Evolutionary conservation across 2,888 invertebrate genomes (phyloP).

Genomic region (Cheilosia variabilis): DNA sequence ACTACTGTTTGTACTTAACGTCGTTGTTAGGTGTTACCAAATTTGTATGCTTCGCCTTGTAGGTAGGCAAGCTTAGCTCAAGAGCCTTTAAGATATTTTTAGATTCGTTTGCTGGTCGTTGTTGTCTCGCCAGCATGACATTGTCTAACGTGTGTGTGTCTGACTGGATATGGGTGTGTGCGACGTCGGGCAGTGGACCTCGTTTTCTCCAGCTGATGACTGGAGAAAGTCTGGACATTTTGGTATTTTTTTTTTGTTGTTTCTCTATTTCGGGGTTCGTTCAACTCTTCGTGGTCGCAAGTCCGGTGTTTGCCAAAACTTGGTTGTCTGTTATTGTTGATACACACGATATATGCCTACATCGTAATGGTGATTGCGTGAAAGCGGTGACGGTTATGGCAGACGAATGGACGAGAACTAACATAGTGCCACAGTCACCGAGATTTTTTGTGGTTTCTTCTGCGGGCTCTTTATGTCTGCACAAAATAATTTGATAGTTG

Average conservation of each 20-base stretch:
- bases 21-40: slow-evolving; percentile 56
- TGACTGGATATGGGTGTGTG: slow-evolving; percentile 12
- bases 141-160: slow-evolving; percentile 35
- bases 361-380: slow-evolving; percentile 63
- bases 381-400: slow-evolving; percentile 70
- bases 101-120: slow-evolving; percentile 21
- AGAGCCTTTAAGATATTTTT: slow-evolving; percentile 58
- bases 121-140: slow-evolving; percentile 41
- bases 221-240: slow-evolving; percentile 77
- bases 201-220: slow-evolving; percentile 77
- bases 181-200: slow-evolving; percentile 71
- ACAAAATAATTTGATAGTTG: slow-evolving; percentile 46
- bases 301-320: slow-evolving; percentile 72
- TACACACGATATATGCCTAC: slow-evolving; percentile 57
- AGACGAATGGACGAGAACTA: slow-evolving; percentile 76
- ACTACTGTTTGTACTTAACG: slow-evolving; percentile 14
- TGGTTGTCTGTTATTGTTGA: slow-evolving; percentile 53
- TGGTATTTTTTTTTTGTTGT: slow-evolving; percentile 16
- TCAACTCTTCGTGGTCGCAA: slow-evolving; percentile 64
- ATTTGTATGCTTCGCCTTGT: slow-evolving; percentile 53
- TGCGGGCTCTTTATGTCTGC: slow-evolving; percentile 34
- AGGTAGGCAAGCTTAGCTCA: slow-evolving; percentile 47
- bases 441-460: slow-evolving; percentile 77
- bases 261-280: slow-evolving; percentile 72
- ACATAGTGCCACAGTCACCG: slow-evolving; percentile 83